Evolutionary conservation across 2,888 invertebrate species (phyloP), one percentile per base, ranked within the genome.

Genomic region (Disparrhopalites patrizii): DNA sequence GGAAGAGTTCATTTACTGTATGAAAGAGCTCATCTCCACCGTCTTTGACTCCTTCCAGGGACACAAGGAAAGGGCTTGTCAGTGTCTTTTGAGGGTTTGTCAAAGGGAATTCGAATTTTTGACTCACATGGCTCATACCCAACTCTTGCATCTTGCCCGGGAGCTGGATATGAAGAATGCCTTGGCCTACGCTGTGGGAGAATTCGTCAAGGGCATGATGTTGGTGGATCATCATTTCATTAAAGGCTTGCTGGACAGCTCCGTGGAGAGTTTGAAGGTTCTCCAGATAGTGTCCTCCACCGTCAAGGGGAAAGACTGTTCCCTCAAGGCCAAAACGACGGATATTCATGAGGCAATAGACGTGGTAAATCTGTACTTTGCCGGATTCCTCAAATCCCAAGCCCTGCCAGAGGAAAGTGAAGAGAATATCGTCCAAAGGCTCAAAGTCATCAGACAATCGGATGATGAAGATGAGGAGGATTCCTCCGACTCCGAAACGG

Each of bases 171-270:
- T 56, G 56, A 38, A 56, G 30, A 10, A 31, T 20, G 30, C 31
- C 25, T 18, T 56, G 13, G n/a, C 56, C 20, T 56, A 56, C 15
- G 56, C 33, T 15, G 23, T 56, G 8, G 33, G 33, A n/a, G 56
- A 56, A 33, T 56, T 56, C 23, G 56, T 56, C 5, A 33, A 23
- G 36, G 56, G 56, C 2, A 28, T 56, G 36, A 56, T 36, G 36
- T 56, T 33, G 56, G 38, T 20, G 2, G 56, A 56, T 33, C 56
- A 56, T 20, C 25, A 33, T 20, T 56, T 36, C 20, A 56, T 56
- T n/a, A 38, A 33, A 18, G 20, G n/a, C 4, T 3, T 56, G 2
- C 20, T 33, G 3, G 38, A 56, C 20, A 33, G 33, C 36, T 56
- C 56, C 13, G 25, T 3, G 33, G 56, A 56, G 3, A 20, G 4